Base-by-base conservation (phyloP, 2,888 invertebrate species). In the Rhamnusium bicolor region DNA sequence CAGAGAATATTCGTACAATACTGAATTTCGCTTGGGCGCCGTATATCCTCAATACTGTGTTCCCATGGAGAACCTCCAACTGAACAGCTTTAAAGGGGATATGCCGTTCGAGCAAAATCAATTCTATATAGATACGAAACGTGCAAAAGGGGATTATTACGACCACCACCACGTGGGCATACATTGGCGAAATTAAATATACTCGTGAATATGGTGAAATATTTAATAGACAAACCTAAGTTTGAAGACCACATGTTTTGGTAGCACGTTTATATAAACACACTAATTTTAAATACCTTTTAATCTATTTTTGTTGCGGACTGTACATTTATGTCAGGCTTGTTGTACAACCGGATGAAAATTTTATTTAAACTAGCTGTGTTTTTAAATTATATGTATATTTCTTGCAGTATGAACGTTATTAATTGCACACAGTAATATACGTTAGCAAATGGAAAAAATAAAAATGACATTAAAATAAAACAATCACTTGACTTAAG, bases 51-150 rank as follows among this genome's bases (percentile, higher is more conserved):
- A 72, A 82, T 81, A 83, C 82, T 83, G 80, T 77, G 76, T 83
- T 75, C 84, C 83, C 76, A 81, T 80, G 80, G 83, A 83, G 82
- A 83, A 83, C 83, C 83, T 81, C 84, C 83, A 83, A 82, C 84
- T 81, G 82, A 82, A 84, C 81, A 84, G 83, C 83, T 84, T 84
- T 85, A 85, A 85, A 85, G 85, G 83, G 81, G 85, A 85, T 84
- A 83, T 84, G 81, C 81, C 78, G 80, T 79, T 82, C 80, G 77
- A 77, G 80, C 83, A 84, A 84, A 85, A 85, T 85, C 85, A 85
- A 85, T 85, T 81, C 84, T 77, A 67, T 72, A 63, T 62, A 24
- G 63, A 56, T 29, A 19, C 12, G 53, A 56, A 61, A 29, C 19
- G 53, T 14, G 61, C 29, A 53, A 53, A 49, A 61, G 19, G 51